Conservation (phyloP, 2,888 invertebrate genomes). For the Trissoscelio sp. region DNA sequence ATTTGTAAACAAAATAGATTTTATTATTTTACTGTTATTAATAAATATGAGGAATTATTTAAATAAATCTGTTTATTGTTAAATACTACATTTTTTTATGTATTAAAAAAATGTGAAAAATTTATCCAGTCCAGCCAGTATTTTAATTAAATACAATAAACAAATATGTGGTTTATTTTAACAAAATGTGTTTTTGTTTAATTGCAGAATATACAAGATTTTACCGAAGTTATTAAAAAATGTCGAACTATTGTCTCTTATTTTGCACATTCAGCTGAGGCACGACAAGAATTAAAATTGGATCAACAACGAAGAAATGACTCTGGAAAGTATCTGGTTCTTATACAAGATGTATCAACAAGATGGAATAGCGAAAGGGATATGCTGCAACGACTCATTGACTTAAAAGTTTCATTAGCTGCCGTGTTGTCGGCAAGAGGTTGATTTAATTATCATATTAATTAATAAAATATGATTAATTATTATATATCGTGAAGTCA, state of each 20-base stretch:
- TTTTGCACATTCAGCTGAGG: not conserved
- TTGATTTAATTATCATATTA: no score
- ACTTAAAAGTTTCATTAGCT: not conserved
- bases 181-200: not conserved
- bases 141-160: no score
- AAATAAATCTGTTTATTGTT: no score
- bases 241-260: constrained; percentile 1
- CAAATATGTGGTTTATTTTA: no score
- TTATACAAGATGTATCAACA: constrained; percentile 11
- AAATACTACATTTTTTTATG: no score
- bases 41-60: no score
- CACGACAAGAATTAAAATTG: not conserved
- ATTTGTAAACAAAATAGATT: no score
- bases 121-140: no score
- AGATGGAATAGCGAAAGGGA: constrained; percentile 13
- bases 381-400: not conserved
- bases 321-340: not conserved
- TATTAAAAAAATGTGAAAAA: no score
- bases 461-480: no score
- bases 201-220: not conserved
- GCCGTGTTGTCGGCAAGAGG: not conserved
- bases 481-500: no score
- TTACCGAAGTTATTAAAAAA: not conserved
- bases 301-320: not conserved
- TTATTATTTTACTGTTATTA: no score